Base-by-base conservation (phyloP, 2,797 vertebrate species). In the Phoxinus dragarum region DNA sequence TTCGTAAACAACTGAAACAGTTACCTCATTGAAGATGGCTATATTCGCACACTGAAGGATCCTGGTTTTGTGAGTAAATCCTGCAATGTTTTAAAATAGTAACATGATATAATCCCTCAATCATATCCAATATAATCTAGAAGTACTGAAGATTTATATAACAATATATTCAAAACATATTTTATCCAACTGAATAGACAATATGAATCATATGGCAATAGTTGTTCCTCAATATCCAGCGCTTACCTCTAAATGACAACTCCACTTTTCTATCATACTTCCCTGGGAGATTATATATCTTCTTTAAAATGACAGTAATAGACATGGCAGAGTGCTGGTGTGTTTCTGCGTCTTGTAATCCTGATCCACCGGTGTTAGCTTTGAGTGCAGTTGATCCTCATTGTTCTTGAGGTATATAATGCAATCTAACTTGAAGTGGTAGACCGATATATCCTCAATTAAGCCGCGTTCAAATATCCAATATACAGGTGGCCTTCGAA, bases 61-160 rank as follows among this genome's bases (percentile, higher is more conserved):
- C 91, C 92, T 95, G 34, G 96, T 98, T 93, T 97, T 98, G 91
- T 98, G 97, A n/a, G 93, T 97, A 90, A 97, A 98, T 86, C 95
- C 98, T 97, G 81, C 17, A 81, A 67, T 7, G 42, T 34, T 47
- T 47, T 14, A 27, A 27, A 79, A 31, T 17, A 61, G 3, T 40
- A 27, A 69, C 12, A 71, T 52, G 49, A 21, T 11, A 84, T 36
- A 21, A 36, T 16, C 6, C 40, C 3, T n/a, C 11, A 1, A 16
- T 42, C 19, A 59, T 59, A 21, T n/a, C 14, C 11, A 38, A 64
- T 5, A 16, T 10, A 64, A 31, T 78, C 4, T n/a, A 42, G 1
- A 69, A 23, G 11, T 23, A 23, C 0, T 44, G 1, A 4, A 72
- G 2, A 76, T 38, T 12, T 38, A 54, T 0, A 6, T 1, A 40